Conservation (phyloP, 2,888 invertebrate species). For the Bimastos eiseni region DNA sequence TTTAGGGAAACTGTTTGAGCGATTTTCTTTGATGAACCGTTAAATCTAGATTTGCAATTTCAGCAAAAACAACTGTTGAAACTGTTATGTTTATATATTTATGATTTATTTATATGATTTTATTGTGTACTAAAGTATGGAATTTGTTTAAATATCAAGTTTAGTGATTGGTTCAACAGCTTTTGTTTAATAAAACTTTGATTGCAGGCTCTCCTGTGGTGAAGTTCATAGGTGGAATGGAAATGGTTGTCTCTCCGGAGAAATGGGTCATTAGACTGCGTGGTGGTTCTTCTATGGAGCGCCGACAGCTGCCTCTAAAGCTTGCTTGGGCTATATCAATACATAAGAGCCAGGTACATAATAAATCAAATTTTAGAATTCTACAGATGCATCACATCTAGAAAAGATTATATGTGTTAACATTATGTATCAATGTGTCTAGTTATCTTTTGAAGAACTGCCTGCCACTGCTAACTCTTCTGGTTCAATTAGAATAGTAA, state of each 20-base stretch:
- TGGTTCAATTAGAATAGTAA: no score
- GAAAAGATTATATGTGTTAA: neutral
- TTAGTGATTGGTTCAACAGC: neutral
- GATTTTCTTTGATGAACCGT: no score
- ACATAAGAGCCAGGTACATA: slow-evolving; percentile 78
- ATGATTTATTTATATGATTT: no score
- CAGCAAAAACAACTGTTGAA: no score
- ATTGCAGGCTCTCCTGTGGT: slow-evolving; percentile 64
- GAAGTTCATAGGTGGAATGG: slow-evolving; percentile 68
- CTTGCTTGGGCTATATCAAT: slow-evolving; percentile 97
- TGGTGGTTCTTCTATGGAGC: slow-evolving; percentile 66
- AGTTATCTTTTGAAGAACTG: no score
- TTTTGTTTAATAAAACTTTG: neutral
- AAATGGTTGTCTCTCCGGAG: slow-evolving; percentile 75
- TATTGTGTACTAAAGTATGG: no score
- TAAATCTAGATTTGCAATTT: no score
- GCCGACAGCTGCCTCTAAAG: slow-evolving; percentile 82
- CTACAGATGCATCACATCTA: slow-evolving; percentile 64
- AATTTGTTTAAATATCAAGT: neutral
- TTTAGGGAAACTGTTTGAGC: no score
- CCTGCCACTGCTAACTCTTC: no score
- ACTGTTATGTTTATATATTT: no score
- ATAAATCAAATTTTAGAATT: slow-evolving; percentile 78
- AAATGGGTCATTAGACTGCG: slow-evolving; percentile 78
- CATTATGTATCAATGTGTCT: neutral